These are phyloP conservation scores for Indicator maculatus DNA, from an alignment of 2,113 vertebrate species.

Conservation along the genomic window DNA sequence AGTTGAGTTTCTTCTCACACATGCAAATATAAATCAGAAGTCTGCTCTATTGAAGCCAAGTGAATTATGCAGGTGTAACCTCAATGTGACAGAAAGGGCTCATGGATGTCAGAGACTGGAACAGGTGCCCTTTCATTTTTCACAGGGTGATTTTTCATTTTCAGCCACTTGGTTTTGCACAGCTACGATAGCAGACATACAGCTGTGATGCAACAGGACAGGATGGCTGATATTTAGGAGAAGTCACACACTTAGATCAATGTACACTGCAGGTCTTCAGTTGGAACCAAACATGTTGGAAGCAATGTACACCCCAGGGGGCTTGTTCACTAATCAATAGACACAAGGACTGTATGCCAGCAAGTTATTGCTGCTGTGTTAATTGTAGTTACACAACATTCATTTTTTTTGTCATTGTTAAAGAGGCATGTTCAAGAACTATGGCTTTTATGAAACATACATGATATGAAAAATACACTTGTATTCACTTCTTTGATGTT, in stretches of 20 bases:
- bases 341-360: slow-evolving; percentile 47
- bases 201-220: slow-evolving; percentile 29
- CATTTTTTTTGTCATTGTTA: background rate
- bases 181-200: background rate
- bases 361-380: slow-evolving; percentile 52
- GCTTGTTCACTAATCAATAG: slow-evolving; percentile 65
- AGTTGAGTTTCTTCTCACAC: slow-evolving; percentile 4
- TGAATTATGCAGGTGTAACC: slow-evolving; percentile 33
- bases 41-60: background rate
- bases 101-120: background rate
- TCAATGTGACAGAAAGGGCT: background rate
- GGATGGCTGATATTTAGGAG: slow-evolving; percentile 57
- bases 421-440: background rate
- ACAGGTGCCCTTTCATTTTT: slow-evolving; percentile 51
- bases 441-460: background rate
- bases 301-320: slow-evolving; percentile 56
- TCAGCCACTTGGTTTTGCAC: background rate
- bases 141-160: slow-evolving; percentile 17
- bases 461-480: background rate
- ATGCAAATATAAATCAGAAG: slow-evolving; percentile 44
- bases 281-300: slow-evolving; percentile 67
- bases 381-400: slow-evolving; percentile 29
- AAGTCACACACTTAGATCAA: slow-evolving; percentile 62
- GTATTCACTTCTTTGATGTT: background rate
- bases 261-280: slow-evolving; percentile 71